Conservation (phyloP, 2,888 invertebrate species). For the Teinopalpus imperialis region DNA sequence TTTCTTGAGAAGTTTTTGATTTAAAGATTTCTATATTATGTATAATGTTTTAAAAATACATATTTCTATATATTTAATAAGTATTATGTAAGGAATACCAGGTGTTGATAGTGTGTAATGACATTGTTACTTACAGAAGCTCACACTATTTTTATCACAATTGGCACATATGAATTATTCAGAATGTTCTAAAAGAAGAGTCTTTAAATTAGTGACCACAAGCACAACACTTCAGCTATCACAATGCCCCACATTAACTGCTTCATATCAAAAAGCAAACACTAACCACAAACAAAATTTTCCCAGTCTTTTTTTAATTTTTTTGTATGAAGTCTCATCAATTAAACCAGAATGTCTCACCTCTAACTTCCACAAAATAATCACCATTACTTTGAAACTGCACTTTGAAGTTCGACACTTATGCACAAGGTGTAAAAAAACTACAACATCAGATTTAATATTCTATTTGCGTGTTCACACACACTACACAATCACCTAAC, state of each 20-base stretch:
- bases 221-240: constrained; percentile 21
- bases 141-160: constrained; percentile 11
- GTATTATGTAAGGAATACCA: no score
- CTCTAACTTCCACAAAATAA: constrained; percentile 13
- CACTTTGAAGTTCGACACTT: constrained; percentile 51
- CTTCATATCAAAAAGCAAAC: constrained; percentile 8
- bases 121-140: constrained; percentile 19
- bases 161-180: constrained; percentile 3
- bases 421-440: constrained; percentile 77
- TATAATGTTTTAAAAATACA: no score
- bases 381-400: constrained; percentile 33
- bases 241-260: constrained; percentile 20
- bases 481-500: constrained; percentile 78
- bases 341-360: constrained; percentile 2
- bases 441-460: constrained; percentile 69
- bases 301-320: constrained; percentile 8
- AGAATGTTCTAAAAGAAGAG: no score
- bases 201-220: constrained; percentile 11
- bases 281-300: constrained; percentile 9
- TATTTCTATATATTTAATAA: no score
- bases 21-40: no score
- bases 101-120: background rate
- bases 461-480: constrained; percentile 75
- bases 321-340: background rate
- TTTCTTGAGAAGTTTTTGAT: no score